phyloP scores from a whole-genome alignment of 2,888 invertebrate species.

The Cenopis cana region DNA sequence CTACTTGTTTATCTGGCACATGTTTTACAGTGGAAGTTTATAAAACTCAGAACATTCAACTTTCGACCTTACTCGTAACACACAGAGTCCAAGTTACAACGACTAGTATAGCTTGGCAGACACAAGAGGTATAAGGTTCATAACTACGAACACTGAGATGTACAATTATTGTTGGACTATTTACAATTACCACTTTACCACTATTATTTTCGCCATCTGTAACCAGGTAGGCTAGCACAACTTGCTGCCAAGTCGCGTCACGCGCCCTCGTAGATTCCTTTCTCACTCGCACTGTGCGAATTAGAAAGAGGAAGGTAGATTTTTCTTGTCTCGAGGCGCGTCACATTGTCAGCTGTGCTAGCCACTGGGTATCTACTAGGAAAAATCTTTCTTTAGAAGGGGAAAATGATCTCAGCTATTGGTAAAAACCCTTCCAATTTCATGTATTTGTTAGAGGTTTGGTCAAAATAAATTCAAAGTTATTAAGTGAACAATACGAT shows the following conservation, averaged over 20 bases:
- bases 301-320: too few species aligned
- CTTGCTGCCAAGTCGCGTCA: too few species aligned
- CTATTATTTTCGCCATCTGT: too few species aligned
- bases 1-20: slow-evolving; percentile 15
- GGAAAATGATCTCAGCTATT: too few species aligned
- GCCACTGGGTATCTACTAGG: too few species aligned
- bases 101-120: slow-evolving; percentile 26
- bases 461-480: not conserved
- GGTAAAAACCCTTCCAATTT: too few species aligned
- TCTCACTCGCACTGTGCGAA: too few species aligned
- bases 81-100: slow-evolving; percentile 14
- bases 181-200: not conserved
- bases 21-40: slow-evolving; percentile 14
- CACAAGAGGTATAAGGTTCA: slow-evolving; percentile 7
- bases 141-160: not conserved
- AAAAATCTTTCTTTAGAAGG: too few species aligned
- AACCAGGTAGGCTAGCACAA: too few species aligned
- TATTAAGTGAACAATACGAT: not conserved
- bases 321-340: too few species aligned
- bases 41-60: slow-evolving; percentile 2
- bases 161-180: not conserved
- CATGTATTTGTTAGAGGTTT: not conserved
- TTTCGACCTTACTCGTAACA: not conserved
- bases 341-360: too few species aligned
- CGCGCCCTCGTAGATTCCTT: too few species aligned